Conservation (phyloP, 2,113 vertebrate genomes). For the Gobiocypris rarus region DNA sequence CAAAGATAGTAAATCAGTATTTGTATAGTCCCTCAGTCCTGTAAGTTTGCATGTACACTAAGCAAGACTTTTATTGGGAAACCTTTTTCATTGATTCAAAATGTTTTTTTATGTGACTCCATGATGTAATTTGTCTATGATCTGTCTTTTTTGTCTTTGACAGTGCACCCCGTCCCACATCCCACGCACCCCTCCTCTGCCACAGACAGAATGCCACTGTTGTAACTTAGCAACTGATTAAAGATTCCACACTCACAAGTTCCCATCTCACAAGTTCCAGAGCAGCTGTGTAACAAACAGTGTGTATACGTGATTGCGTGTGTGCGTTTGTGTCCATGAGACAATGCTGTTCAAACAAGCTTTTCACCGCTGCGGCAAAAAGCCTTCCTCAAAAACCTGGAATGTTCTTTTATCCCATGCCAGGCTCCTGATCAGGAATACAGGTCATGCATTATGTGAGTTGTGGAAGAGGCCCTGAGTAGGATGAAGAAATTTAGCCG, state of each 20-base stretch:
- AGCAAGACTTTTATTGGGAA: too few relatives aligned
- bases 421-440: slow-evolving; percentile 34
- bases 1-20: neutral
- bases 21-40: too few relatives aligned
- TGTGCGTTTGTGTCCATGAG: neutral
- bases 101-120: too few relatives aligned
- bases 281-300: slow-evolving; percentile 47
- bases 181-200: slow-evolving; percentile 29
- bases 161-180: slow-evolving; percentile 26
- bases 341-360: slow-evolving; percentile 43
- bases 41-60: too few relatives aligned
- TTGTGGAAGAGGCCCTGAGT: slow-evolving; percentile 16
- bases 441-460: slow-evolving; percentile 35
- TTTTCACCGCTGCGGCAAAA: slow-evolving; percentile 23
- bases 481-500: slow-evolving; percentile 18
- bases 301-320: neutral
- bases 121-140: neutral
- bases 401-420: slow-evolving; percentile 48
- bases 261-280: slow-evolving; percentile 39
- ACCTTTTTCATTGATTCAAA: too few relatives aligned
- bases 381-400: slow-evolving; percentile 21
- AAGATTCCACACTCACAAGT: slow-evolving; percentile 53
- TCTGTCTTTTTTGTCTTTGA: slow-evolving; percentile 31
- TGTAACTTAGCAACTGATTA: slow-evolving; percentile 69
- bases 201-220: slow-evolving; percentile 58